Conservation (phyloP, 2,113 vertebrate genomes). For the Nothobranchius furzeri region DNA sequence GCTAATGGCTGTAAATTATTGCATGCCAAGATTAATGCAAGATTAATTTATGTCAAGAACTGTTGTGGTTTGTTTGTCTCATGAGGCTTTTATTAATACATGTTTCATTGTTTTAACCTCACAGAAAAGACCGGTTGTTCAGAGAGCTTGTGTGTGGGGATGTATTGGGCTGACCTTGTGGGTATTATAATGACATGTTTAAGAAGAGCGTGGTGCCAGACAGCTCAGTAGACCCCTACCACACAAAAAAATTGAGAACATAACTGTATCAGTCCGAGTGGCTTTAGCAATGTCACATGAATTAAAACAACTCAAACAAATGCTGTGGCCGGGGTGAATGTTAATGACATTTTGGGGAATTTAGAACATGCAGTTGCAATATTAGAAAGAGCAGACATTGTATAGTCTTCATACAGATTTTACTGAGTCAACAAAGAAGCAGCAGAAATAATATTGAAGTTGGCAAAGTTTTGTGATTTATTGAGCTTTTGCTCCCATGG, state of each 20-base stretch:
- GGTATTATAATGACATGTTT: slow-evolving; percentile 72
- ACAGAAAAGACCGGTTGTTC: slow-evolving; percentile 23
- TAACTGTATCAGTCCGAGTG: slow-evolving; percentile 40
- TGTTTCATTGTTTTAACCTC: slow-evolving; percentile 25
- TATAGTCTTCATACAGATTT: slow-evolving; percentile 36
- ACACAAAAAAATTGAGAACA: slow-evolving; percentile 54
- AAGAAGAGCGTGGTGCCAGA: slow-evolving; percentile 65
- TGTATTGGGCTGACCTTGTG: slow-evolving; percentile 52
- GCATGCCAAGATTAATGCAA: no score
- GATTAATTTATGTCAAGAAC: not conserved
- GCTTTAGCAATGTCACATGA: slow-evolving; percentile 26
- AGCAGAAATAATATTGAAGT: not conserved
- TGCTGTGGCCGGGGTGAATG: slow-evolving; percentile 19
- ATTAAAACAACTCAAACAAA: slow-evolving; percentile 36
- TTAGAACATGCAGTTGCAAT: slow-evolving; percentile 23
- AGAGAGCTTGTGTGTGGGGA: slow-evolving; percentile 20
- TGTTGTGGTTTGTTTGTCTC: slow-evolving; percentile 35
- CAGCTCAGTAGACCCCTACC: slow-evolving; percentile 51
- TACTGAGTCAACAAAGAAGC: slow-evolving; percentile 15
- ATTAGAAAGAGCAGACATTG: slow-evolving; percentile 29
- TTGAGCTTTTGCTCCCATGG: slow-evolving; percentile 17
- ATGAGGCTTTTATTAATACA: slow-evolving; percentile 26
- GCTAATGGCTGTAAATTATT: no score
- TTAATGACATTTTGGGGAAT: slow-evolving; percentile 44
- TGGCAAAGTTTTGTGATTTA: slow-evolving; percentile 32